Evolutionary conservation across 64 coral and sea anemone genomes (phyloP).

Genomic region (Stichodactyla mertensii): DNA sequence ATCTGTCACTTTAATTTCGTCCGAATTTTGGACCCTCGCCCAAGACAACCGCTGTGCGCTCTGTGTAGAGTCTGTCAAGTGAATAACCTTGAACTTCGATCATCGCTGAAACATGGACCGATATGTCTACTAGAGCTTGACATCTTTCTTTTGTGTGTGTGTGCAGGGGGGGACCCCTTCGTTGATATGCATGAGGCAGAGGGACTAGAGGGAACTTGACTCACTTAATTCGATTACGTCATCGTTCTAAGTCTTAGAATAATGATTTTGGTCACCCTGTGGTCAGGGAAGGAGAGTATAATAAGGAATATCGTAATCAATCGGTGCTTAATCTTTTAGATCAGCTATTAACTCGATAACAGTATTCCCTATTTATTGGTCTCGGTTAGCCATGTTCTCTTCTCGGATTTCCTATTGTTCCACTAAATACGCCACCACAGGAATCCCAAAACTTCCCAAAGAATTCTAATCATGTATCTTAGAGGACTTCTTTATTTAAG

Average conservation of each 20-base stretch:
- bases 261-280: neutral
- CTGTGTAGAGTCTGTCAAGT: no score
- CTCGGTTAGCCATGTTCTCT: neutral
- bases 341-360: neutral
- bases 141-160: no score
- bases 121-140: no score
- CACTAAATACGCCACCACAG: neutral
- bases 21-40: no score
- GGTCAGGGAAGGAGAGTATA: neutral
- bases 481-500: neutral
- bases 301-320: neutral
- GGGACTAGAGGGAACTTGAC: no score
- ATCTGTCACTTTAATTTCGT: no score
- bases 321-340: neutral
- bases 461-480: neutral
- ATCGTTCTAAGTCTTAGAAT: neutral
- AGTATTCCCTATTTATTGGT: neutral
- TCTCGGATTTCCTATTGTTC: neutral
- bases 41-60: no score
- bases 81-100: no score
- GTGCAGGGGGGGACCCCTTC: no score
- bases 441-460: neutral
- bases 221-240: neutral
- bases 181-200: no score
- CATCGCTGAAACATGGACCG: no score